These are phyloP conservation scores for Barbus barbus DNA, from an alignment of 2,113 vertebrate species.

Conservation along the genomic window DNA sequence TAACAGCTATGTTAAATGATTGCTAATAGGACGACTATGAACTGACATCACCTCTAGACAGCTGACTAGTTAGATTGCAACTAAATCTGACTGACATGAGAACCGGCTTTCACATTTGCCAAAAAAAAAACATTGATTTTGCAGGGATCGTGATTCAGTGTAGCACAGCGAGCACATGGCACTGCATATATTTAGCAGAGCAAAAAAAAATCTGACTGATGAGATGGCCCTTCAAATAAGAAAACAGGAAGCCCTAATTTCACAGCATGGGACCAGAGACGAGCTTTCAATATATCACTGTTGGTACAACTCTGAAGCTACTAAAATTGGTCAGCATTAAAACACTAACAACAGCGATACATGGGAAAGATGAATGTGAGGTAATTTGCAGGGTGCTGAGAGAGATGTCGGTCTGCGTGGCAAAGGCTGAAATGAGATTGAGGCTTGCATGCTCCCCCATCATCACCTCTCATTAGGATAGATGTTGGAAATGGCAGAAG, in stretches of 20 bases:
- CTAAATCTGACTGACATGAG: slow-evolving; percentile 10
- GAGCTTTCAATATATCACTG: neutral
- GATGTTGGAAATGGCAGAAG: slow-evolving; percentile 27
- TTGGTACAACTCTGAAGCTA: neutral
- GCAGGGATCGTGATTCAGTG: neutral
- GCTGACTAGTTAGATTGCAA: neutral
- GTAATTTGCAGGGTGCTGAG: slow-evolving; percentile 1
- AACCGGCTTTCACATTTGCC: neutral
- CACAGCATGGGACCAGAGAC: neutral
- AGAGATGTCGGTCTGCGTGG: slow-evolving; percentile 8
- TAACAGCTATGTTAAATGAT: too few species aligned
- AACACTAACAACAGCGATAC: neutral
- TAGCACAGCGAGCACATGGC: neutral
- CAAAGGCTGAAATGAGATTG: slow-evolving; percentile 16
- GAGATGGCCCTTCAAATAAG: neutral
- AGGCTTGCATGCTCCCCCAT: too few species aligned
- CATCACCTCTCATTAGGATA: slow-evolving; percentile 50
- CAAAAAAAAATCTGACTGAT: neutral
- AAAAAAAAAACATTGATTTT: slow-evolving; percentile 4
- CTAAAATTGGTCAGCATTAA: slow-evolving; percentile 20
- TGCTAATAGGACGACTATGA: slow-evolving; percentile 24
- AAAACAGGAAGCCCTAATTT: slow-evolving; percentile 1
- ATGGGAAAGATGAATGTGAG: neutral
- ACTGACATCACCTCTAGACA: neutral
- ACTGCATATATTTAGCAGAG: slow-evolving; percentile 1